A percentile compares a stretch with the other conserved stretches of the same genome.
These are phyloP conservation scores for Babyrousa celebensis DNA, from an alignment of 2,797 vertebrate genomes.

Conservation along the genomic window DNA sequence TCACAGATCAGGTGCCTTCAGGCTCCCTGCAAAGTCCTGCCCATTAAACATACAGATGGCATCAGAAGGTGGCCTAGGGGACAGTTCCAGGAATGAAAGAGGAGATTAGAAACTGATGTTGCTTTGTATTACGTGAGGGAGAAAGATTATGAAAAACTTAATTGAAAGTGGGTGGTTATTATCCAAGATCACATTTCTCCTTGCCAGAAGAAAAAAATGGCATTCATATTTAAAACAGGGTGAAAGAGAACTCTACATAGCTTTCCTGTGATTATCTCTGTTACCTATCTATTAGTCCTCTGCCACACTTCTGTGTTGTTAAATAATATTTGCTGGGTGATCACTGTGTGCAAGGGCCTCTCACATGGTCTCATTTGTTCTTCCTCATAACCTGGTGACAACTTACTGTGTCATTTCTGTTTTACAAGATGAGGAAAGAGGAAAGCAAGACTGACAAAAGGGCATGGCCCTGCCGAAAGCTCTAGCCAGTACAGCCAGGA, in stretches of 20 bases:
- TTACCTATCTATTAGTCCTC: neutral
- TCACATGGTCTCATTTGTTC: neutral
- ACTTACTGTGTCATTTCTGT: neutral
- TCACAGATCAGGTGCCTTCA: neutral
- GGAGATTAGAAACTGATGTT: conserved; percentile 53
- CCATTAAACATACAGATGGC: conserved; percentile 29
- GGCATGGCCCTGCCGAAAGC: neutral
- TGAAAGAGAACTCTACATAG: neutral
- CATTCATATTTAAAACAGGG: conserved; percentile 6
- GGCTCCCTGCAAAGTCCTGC: conserved; percentile 13
- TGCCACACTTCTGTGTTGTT: neutral
- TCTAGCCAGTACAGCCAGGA: neutral
- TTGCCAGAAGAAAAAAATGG: conserved; percentile 36
- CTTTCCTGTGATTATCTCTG: neutral
- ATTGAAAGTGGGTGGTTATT: conserved; percentile 65
- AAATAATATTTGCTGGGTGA: neutral
- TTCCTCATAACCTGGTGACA: neutral
- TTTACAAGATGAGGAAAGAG: neutral
- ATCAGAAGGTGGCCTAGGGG: conserved; percentile 42
- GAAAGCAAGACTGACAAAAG: neutral
- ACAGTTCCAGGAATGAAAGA: conserved; percentile 22
- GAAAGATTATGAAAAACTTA: conserved; percentile 65
- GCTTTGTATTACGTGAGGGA: conserved; percentile 59
- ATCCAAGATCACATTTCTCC: conserved; percentile 61
- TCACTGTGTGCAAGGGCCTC: neutral